These are phyloP conservation scores for Nesometra sesokonis DNA, from an alignment of 35 echinoderm and acorn worm genomes.

Conservation along the genomic window DNA sequence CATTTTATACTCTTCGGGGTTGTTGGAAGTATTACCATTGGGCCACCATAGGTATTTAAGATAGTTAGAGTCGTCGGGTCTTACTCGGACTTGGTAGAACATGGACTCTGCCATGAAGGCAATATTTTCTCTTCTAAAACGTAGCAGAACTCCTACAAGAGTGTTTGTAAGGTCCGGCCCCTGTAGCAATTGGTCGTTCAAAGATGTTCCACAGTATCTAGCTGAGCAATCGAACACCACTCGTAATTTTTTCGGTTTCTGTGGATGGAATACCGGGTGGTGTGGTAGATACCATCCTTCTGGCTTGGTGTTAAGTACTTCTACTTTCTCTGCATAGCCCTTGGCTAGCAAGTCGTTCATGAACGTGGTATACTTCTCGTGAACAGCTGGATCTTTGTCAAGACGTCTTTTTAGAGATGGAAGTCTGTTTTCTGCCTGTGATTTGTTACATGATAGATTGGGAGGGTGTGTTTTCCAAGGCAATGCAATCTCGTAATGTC, in stretches of 20 bases:
- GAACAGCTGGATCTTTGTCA: constrained; percentile 9
- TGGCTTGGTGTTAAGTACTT: neutral
- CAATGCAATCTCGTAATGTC: constrained; percentile 49
- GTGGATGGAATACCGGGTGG: constrained; percentile 18
- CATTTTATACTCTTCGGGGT: constrained; percentile 15
- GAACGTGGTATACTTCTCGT: constrained; percentile 1
- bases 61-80: neutral
- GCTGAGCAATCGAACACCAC: constrained; percentile 22
- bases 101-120: constrained; percentile 27
- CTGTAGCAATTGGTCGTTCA: constrained; percentile 27
- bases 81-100: constrained; percentile 23
- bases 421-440: constrained; percentile 32
- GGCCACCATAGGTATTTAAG: constrained; percentile 22
- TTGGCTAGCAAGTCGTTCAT: constrained; percentile 11
- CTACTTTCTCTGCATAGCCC: constrained; percentile 25
- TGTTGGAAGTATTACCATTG: neutral
- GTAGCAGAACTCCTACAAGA: constrained; percentile 8
- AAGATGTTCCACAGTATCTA: neutral
- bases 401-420: constrained; percentile 19
- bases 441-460: constrained; percentile 23
- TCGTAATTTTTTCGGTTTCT: constrained; percentile 17
- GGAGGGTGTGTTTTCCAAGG: constrained; percentile 18
- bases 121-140: constrained; percentile 4
- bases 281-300: constrained; percentile 39
- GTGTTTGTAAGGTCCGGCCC: constrained; percentile 27